These are phyloP conservation scores for Pimpla rufipes DNA, from an alignment of 2,888 invertebrate species.

Conservation along the genomic window DNA sequence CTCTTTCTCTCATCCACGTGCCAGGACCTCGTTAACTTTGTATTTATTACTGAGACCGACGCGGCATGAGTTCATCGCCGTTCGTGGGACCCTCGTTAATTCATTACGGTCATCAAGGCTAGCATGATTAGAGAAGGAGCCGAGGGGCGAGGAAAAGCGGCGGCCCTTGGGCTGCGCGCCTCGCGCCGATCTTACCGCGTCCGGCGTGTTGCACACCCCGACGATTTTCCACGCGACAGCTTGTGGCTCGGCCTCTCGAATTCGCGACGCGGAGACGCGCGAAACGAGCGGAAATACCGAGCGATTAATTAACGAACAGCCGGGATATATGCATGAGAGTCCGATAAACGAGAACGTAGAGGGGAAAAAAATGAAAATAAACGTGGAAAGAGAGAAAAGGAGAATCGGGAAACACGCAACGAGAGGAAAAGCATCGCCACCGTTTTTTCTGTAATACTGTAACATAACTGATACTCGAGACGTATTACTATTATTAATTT, in stretches of 20 bases:
- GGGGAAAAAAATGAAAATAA: constrained; percentile 22
- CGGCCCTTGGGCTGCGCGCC: not conserved
- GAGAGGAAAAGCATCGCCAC: constrained; percentile 69
- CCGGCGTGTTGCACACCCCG: not conserved
- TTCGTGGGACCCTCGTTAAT: constrained; percentile 36
- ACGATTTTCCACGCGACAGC: constrained; percentile 16
- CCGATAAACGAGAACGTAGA: not conserved
- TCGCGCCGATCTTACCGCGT: no score
- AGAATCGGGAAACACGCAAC: constrained; percentile 61
- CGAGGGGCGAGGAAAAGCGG: not conserved
- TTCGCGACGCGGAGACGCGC: not conserved
- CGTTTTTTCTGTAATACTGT: constrained; percentile 67
- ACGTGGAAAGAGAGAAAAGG: constrained; percentile 27
- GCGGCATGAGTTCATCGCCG: constrained; percentile 27
- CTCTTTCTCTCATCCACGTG: constrained; percentile 16
- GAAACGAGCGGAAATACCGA: not conserved
- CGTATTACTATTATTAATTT: constrained; percentile 73
- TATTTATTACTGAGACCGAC: constrained; percentile 40
- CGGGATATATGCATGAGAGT: not conserved
- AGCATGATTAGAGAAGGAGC: constrained; percentile 29
- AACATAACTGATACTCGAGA: constrained; percentile 72
- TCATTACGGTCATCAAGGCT: constrained; percentile 28
- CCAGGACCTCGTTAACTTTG: constrained; percentile 48
- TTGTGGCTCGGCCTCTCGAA: not conserved
- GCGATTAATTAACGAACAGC: constrained; percentile 39